These are phyloP conservation scores for Sturmia bella DNA, from an alignment of 2,888 invertebrate species.

Conservation along the genomic window DNA sequence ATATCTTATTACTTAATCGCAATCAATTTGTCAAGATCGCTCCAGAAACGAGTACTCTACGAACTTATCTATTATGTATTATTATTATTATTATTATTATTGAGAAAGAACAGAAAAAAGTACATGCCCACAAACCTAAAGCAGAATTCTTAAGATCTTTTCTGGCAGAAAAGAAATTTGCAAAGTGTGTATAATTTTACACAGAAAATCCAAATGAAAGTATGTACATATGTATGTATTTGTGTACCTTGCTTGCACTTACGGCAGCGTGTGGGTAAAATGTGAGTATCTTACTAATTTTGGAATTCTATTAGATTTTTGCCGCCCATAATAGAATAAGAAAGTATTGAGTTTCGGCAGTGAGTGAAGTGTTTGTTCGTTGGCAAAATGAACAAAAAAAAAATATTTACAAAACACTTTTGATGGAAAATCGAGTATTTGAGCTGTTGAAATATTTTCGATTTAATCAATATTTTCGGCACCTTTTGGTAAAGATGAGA, in stretches of 20 bases:
- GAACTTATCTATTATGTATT: conserved; percentile 4
- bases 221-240: neutral
- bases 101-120: neutral
- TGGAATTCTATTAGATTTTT: conserved; percentile 52
- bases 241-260: conserved; percentile 47
- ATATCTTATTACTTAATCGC: conserved; percentile 70
- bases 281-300: conserved; percentile 64
- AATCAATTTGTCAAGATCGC: conserved; percentile 65
- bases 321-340: conserved; percentile 48
- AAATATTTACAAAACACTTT: conserved; percentile 55
- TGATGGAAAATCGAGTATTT: conserved; percentile 22
- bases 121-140: neutral
- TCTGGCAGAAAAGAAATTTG: conserved; percentile 22
- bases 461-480: conserved; percentile 71
- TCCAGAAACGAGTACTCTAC: neutral
- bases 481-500: conserved; percentile 72
- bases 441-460: conserved; percentile 53
- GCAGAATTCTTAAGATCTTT: conserved; percentile 30
- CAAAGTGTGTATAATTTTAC: conserved; percentile 11
- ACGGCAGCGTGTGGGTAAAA: conserved; percentile 59
- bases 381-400: conserved; percentile 38
- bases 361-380: conserved; percentile 13
- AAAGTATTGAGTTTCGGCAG: conserved; percentile 12
- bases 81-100: no score
- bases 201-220: no score